These are phyloP conservation scores for Junonia oenone DNA, from an alignment of 2,888 invertebrate species.

Conservation along the genomic window DNA sequence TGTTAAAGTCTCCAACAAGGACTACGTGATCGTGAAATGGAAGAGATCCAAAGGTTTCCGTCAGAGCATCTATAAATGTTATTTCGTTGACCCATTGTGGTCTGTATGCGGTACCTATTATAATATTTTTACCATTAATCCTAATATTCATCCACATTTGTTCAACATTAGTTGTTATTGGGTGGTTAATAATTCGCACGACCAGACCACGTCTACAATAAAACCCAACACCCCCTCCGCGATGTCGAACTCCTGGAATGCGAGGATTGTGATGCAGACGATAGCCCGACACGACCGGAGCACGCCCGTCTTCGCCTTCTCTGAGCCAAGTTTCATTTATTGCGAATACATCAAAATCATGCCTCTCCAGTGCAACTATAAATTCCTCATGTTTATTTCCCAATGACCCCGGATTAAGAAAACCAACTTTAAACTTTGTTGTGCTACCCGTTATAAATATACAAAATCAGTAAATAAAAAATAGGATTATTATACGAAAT, in stretches of 20 bases:
- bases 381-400: conserved; percentile 11
- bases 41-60: conserved; percentile 17
- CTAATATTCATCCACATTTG: conserved; percentile 24
- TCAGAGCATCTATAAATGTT: conserved; percentile 21
- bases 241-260: neutral
- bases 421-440: conserved; percentile 1
- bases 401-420: conserved; percentile 9
- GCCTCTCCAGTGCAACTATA: conserved; percentile 1
- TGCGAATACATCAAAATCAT: conserved; percentile 13
- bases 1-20: conserved; percentile 22
- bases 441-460: neutral
- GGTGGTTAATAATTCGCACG: neutral
- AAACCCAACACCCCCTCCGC: conserved; percentile 19
- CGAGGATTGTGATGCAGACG: conserved; percentile 7
- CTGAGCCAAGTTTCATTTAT: conserved; percentile 22
- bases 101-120: conserved; percentile 7
- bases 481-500: neutral
- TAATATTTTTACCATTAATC: conserved; percentile 5
- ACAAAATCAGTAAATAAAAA: neutral
- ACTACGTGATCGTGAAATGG: conserved; percentile 14
- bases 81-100: conserved; percentile 23
- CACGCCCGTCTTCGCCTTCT: conserved; percentile 14
- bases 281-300: conserved; percentile 12
- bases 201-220: neutral
- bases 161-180: conserved; percentile 11